Evolutionary conservation across 2,888 invertebrate species (phyloP), one percentile per base, ranked within the genome.

Genomic region (Drosophila borborema): DNA sequence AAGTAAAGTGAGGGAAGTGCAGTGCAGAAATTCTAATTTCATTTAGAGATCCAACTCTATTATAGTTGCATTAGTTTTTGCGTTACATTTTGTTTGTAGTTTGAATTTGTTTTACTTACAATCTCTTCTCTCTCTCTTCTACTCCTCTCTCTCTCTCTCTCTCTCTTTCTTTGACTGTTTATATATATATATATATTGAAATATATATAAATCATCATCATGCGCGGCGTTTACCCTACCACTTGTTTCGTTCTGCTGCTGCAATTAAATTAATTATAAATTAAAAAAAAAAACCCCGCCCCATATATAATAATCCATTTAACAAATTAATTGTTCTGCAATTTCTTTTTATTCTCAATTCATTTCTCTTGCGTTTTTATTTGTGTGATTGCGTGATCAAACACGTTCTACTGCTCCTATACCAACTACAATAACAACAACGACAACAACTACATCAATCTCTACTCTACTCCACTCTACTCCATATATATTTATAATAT

Each of bases 1-100:
- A 94, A 95, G 96, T 95, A 40, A 8, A 16, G 8, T 18, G 49
- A 49, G 9, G 1, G 28, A 28, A 28, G 28, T 28, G 23, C 0
- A 28, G 28, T 28, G 28, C 5, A 6, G 28, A 4, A 8, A 41
- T 41, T n/a, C 2, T 6, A 3, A n/a, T 41, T 2, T 2, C 16
- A 40, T n/a, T n/a, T n/a, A 36, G 12, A 36, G 12, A 3, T 10
- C 4, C 12, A 2, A 51, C 34, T 36, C 20, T 36, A 8, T 23
- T 16, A 54, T 54, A 54, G 36, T 38, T 38, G 23, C 36, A 23
- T 49, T 64, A 64, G 66, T 58, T 66, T 10, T 70, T 74, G 62
- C 23, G 63, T 74, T 70, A 12, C 36, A n/a, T 45, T 70, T 74
- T 16, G 28, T 60, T 78, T 63, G 74, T 78, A 78, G 79, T 62